Evolutionary conservation across 2,888 invertebrate species (phyloP).

Genomic region (Oegoconia quadripuncta): DNA sequence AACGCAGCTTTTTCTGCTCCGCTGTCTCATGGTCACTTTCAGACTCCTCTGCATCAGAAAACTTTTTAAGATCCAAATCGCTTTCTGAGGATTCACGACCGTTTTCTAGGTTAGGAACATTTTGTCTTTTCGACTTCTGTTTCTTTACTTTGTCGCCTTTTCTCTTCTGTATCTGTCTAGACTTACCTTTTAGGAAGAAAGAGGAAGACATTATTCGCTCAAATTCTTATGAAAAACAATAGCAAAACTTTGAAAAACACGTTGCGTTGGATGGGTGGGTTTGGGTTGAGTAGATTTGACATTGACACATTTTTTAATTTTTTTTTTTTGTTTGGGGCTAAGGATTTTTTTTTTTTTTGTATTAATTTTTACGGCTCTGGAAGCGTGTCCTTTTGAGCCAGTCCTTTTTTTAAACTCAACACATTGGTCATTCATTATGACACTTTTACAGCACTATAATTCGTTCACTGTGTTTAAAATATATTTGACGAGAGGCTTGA

Average conservation of each 20-base stretch:
- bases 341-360: no score
- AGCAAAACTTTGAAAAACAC: no score
- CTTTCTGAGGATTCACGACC: conserved; percentile 82
- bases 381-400: no score
- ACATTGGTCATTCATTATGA: no score
- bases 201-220: conserved; percentile 70
- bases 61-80: conserved; percentile 80
- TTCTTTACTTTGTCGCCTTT: conserved; percentile 69
- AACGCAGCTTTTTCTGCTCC: conserved; percentile 92
- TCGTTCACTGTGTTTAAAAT: no score
- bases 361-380: no score
- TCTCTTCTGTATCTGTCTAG: conserved; percentile 74
- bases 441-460: no score
- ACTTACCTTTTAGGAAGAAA: conserved; percentile 80
- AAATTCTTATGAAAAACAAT: not conserved
- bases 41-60: conserved; percentile 64
- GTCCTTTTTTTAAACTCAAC: no score
- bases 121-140: conserved; percentile 54
- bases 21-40: conserved; percentile 88
- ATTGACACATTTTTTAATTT: no score
- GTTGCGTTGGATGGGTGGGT: no score
- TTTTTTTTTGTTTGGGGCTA: not conserved
- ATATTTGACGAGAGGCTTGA: no score
- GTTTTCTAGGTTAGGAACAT: conserved; percentile 63
- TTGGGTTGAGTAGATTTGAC: no score